Conservation (phyloP, 2,888 invertebrate species). For the Morpho achilles region DNA sequence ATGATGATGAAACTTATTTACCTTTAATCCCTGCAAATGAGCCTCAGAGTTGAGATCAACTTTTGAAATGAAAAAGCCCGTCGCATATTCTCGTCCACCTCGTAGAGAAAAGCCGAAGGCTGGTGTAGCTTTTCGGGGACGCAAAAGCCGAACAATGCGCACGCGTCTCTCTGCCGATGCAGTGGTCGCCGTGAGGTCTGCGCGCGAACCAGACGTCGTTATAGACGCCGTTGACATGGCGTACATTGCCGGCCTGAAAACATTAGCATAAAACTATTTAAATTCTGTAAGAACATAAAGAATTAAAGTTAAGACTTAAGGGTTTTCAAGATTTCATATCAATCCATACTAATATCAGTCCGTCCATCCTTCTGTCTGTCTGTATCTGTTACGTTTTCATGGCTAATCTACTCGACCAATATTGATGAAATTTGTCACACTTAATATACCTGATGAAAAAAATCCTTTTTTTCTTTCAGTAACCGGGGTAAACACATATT, state of each 20-base stretch:
- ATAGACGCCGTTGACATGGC: constrained; percentile 57
- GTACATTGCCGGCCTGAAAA: constrained; percentile 52
- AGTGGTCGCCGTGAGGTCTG: constrained; percentile 35
- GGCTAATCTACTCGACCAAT: too few relatives aligned
- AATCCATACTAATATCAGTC: too few relatives aligned
- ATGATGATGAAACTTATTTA: constrained; percentile 50
- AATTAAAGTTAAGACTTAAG: too few relatives aligned
- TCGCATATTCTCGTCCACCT: constrained; percentile 93
- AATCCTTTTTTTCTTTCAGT: too few relatives aligned
- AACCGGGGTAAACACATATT: too few relatives aligned
- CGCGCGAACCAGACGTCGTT: constrained; percentile 55
- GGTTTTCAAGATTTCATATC: too few relatives aligned
- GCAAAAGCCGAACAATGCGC: constrained; percentile 62
- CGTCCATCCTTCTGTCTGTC: too few relatives aligned
- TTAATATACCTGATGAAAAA: too few relatives aligned
- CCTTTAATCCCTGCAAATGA: constrained; percentile 90
- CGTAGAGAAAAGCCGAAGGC: constrained; percentile 90
- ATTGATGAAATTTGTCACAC: too few relatives aligned
- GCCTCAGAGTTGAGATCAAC: constrained; percentile 94
- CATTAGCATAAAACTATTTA: neutral
- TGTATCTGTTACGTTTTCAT: too few relatives aligned
- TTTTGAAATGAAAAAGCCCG: constrained; percentile 94
- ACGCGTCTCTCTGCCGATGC: constrained; percentile 51
- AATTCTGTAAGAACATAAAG: neutral
- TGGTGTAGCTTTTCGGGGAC: constrained; percentile 71